These are phyloP conservation scores for Galerucella calmariensis DNA, from an alignment of 2,888 invertebrate genomes.

Conservation along the genomic window DNA sequence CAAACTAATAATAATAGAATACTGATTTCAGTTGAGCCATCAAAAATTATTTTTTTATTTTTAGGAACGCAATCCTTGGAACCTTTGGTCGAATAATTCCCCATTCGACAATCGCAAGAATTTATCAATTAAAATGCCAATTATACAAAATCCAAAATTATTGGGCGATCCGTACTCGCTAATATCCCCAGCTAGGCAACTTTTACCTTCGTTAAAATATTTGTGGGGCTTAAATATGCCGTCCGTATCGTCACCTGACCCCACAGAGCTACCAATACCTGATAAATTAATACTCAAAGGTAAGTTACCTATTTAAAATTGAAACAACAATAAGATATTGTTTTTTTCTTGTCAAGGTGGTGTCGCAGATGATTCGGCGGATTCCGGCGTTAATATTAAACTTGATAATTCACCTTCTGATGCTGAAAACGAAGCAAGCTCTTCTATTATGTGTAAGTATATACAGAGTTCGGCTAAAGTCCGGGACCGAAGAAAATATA, in stretches of 20 bases:
- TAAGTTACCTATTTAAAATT: conserved; percentile 36
- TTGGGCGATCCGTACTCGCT: conserved; percentile 57
- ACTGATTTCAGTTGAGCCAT: neutral
- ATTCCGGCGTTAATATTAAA: conserved; percentile 60
- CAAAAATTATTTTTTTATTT: neutral
- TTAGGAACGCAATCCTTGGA: conserved; percentile 39
- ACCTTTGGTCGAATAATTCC: conserved; percentile 31
- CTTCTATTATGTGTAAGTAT: conserved; percentile 43
- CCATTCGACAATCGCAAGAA: conserved; percentile 48
- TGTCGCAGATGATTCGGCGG: conserved; percentile 58
- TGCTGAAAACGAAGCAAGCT: conserved; percentile 47
- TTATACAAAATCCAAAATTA: conserved; percentile 58
- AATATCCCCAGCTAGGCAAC: conserved; percentile 60
- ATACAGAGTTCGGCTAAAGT: too few relatives aligned
- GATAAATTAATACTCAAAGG: conserved; percentile 62
- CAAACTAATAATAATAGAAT: too few relatives aligned
- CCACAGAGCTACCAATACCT: conserved; percentile 63
- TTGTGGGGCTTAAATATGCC: conserved; percentile 48
- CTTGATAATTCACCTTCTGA: conserved; percentile 54
- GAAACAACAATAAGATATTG: neutral
- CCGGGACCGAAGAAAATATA: too few relatives aligned
- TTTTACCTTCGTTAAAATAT: conserved; percentile 53
- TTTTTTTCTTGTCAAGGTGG: conserved; percentile 31
- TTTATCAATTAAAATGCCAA: conserved; percentile 59
- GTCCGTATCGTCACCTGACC: conserved; percentile 58